Conservation (phyloP, 2,113 vertebrate genomes). For the Xiphias gladius region DNA sequence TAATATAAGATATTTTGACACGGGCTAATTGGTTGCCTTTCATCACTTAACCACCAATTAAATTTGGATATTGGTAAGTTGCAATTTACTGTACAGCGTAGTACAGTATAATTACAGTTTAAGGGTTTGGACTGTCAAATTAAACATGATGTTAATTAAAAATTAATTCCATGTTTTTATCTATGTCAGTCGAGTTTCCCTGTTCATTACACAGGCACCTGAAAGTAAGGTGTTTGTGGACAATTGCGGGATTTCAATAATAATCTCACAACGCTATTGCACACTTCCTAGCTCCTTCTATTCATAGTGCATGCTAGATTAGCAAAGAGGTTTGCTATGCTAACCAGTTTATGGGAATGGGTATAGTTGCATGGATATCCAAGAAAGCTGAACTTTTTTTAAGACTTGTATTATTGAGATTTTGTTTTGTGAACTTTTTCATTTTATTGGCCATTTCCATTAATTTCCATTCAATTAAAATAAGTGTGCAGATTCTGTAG, state of each 20-base stretch:
- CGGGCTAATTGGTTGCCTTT: background rate
- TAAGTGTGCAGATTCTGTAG: background rate
- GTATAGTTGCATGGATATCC: background rate
- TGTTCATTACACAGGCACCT: background rate
- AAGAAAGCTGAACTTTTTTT: conserved; percentile 11
- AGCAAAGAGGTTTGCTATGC: background rate
- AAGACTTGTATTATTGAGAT: conserved; percentile 6
- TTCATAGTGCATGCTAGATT: background rate
- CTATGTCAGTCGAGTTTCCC: background rate
- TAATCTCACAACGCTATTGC: conserved; percentile 9
- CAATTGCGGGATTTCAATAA: background rate
- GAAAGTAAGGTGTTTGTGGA: background rate
- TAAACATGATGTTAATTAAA: background rate
- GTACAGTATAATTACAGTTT: no score
- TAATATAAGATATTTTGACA: background rate
- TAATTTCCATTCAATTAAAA: conserved; percentile 9
- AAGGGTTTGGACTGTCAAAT: background rate
- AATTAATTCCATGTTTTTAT: background rate
- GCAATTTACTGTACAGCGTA: background rate
- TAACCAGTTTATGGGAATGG: background rate
- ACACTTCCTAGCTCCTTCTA: background rate
- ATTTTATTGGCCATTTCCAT: conserved; percentile 12
- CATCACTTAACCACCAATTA: background rate
- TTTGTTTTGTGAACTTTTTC: background rate
- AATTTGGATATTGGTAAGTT: background rate